phyloP scores from a whole-genome alignment of 2,888 invertebrate species.

The Crossocerus cetratus region DNA sequence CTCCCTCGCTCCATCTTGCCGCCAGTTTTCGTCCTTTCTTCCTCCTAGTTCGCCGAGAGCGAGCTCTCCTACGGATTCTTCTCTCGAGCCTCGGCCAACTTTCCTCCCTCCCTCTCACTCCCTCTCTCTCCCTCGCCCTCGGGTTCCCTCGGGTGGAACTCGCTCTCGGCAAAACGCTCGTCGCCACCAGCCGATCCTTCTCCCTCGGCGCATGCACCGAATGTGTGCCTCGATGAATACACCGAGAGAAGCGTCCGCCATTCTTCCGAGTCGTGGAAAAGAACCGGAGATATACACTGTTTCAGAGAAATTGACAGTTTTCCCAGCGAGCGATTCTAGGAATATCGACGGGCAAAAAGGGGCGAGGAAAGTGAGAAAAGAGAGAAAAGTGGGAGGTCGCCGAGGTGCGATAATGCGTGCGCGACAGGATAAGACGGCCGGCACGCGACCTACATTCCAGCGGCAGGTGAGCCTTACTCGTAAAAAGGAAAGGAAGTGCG shows the following conservation, averaged over 20 bases:
- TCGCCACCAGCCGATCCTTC: background rate
- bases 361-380: constrained; percentile 2
- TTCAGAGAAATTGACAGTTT: background rate
- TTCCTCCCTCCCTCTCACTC: too few relatives aligned
- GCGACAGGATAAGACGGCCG: constrained; percentile 36
- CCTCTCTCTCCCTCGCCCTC: too few relatives aligned
- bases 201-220: constrained; percentile 16
- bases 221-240: constrained; percentile 37
- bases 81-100: background rate
- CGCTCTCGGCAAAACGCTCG: background rate
- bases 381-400: constrained; percentile 22
- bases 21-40: background rate
- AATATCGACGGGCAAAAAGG: background rate
- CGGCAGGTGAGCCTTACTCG: constrained; percentile 60
- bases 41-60: background rate
- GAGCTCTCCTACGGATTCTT: background rate
- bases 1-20: background rate
- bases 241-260: constrained; percentile 33
- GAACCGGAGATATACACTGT: background rate
- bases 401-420: constrained; percentile 44
- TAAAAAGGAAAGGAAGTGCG: constrained; percentile 18
- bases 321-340: background rate
- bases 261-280: constrained; percentile 17
- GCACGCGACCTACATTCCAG: constrained; percentile 64
- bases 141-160: too few relatives aligned